Evolutionary conservation across 2,888 invertebrate genomes (phyloP).

Genomic region (Cryptocheilus praepositus): DNA sequence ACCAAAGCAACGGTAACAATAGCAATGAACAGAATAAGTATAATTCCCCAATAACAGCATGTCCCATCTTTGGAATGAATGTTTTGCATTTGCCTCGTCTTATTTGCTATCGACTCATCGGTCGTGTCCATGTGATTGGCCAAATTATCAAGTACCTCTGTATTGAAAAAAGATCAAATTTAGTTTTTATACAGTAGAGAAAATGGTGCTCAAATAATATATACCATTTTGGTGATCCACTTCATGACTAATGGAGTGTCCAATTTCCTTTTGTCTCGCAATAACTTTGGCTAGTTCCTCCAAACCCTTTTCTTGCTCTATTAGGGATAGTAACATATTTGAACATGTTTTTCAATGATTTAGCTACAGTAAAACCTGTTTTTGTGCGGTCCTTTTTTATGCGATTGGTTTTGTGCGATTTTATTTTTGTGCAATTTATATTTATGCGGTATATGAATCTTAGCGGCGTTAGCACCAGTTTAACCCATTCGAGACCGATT

Average conservation of each 20-base stretch:
- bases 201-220: slow-evolving; percentile 1
- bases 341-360: slow-evolving; percentile 12
- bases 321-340: slow-evolving; percentile 45
- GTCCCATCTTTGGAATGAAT: slow-evolving; percentile 83
- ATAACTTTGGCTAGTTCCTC: slow-evolving; percentile 85
- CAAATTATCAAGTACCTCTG: slow-evolving; percentile 86
- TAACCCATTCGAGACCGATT: too few species aligned
- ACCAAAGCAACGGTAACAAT: slow-evolving; percentile 79
- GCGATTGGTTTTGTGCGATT: too few species aligned
- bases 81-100: slow-evolving; percentile 81
- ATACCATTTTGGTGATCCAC: slow-evolving; percentile 87
- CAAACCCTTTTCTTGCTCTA: slow-evolving; percentile 86
- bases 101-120: slow-evolving; percentile 80
- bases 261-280: slow-evolving; percentile 85
- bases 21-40: slow-evolving; percentile 81
- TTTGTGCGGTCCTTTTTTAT: too few species aligned
- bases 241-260: slow-evolving; percentile 84
- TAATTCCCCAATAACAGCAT: slow-evolving; percentile 85
- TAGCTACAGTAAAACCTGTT: too few species aligned
- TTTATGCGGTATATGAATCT: too few species aligned
- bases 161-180: slow-evolving; percentile 52
- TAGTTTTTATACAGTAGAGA: background rate
- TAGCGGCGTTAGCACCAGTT: too few species aligned
- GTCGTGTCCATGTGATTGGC: slow-evolving; percentile 84
- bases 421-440: too few species aligned